Base-by-base conservation (phyloP, 1,140 invertebrate species). In the Papilio aristodemus region DNA sequence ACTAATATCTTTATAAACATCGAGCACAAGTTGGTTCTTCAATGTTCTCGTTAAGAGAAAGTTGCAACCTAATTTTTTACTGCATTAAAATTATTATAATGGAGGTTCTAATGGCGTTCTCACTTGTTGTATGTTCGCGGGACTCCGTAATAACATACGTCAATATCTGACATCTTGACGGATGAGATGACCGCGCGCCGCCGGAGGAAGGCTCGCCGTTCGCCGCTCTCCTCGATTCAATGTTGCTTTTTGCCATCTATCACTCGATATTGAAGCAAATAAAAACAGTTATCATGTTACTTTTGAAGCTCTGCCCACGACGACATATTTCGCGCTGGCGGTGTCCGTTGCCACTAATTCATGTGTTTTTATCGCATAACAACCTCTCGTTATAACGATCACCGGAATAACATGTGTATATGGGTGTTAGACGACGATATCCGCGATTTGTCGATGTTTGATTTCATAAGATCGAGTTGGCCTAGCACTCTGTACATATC, bases 121-220 rank as follows among this genome's bases (percentile, higher is more conserved):
- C 46, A 22, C 17, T 22, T 54, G 46, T 22, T 19, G 46, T 54
- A 22, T 54, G 19, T 22, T 54, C 22, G 19, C 11, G 46, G 22
- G 46, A 50, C 8, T 54, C 43, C 19, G 46, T 54, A 54, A 54
- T 54, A 54, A 11, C 46, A 11, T 22, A 10, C 46, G 11, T 54
- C 46, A 54, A 54, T 54, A 22, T 25, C 10, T 54, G 46, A 10
- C 46, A 54, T 10, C 17, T 54, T 54, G 46, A 54, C 22, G 46
- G 46, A 54, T 54, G 19, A 9, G 46, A 54, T 0, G 9, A 1
- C 7, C 19, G 46, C 10, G 38, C 1, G 38, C 0, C 17, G 19
- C 9, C 2, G 46, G 43, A 8, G 43, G 43, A 10, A 9, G 3
- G 17, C 41, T 43, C 41, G 41, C 4, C 27, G 27, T 6, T 32